Base-by-base conservation (phyloP, 2,888 invertebrate species). In the Drosophila meridionalis region DNA sequence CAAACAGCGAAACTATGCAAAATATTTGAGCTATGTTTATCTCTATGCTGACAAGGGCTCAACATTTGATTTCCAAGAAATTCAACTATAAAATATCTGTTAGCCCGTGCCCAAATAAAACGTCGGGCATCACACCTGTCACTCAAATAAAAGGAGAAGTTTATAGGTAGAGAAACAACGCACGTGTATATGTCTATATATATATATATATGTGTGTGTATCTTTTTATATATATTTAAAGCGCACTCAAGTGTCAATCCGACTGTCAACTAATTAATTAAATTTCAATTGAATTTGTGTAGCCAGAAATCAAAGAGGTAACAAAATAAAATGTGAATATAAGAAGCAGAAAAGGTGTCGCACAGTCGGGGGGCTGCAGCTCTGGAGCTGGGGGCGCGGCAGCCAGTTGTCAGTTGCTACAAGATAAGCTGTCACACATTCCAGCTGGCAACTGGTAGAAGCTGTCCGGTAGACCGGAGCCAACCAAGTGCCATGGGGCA, bases 181-280 rank as follows among this genome's bases (percentile, higher is more conserved):
- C 42, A n/a, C 4, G 12, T 38, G 14, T n/a, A n/a, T 42, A 2
- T 40, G 14, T 40, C 3, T 40, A 40, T 6, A 40, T 7, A 57
- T 56, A 38, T 42, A 61, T 63, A 7, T 30, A 2, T 14, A 30
- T n/a, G 2, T 14, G 8, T 32, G 8, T 34, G 6, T 34, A 12
- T 47, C 7, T 47, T 1, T 47, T 3, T 30, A 55, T 53, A 57
- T 57, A 34, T 47, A 60, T 67, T 69, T 70, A 71, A 75, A 80
- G 80, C 86, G 75, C 82, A 71, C 74, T 78, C 84, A 76, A 73
- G 64, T 82, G 92, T 91, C 92, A 91, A 90, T 91, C 91, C 87
- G 80, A 88, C 91, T 92, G 92, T 92, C 92, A 91, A 89, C 91
- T 92, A 92, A 92, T 92, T 92, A 92, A 92, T 92, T 92, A 92